Evolutionary conservation across 2,888 invertebrate genomes (phyloP), one percentile per base, ranked within the genome.

Genomic region (Toxonevra muliebris): DNA sequence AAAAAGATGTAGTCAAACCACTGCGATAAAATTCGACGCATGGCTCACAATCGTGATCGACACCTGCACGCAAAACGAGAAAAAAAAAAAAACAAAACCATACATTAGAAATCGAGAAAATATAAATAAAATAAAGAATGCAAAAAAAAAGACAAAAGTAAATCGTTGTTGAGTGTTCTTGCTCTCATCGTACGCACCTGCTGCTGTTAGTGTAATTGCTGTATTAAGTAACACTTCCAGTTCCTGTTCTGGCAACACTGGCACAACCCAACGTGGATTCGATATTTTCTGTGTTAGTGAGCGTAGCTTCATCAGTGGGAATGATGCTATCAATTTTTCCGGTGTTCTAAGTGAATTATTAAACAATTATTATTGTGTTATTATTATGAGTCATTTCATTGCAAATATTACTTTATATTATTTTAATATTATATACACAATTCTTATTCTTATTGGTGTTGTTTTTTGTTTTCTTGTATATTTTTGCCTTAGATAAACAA

Each of bases 11-110:
- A 71, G 96, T 95, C 76, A 98, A 88, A 62, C 96, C 96, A 84
- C 97, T 97, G 78, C 94, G 91, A 87, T 96, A 97, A 87, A 98
- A 98, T 76, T 95, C 89, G 84, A 97, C 96, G 86, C 97, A 98
- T 64, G 93, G 90, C 86, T 93, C 92, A 83, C 95, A 93, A 82
- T 93, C 91, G 72, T 91, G 90, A 87, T 98, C 97, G 85, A 93
- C 88, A 82, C 93, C 95, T 94, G 82, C 58, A 45, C 12, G 13
- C 7, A 52, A 2, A 54, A 41, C 15, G 19, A 45, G 9, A 55
- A 15, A 61, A 65, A 40, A 63, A 20, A 61, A 43, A 64, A n/a
- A n/a, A n/a, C n/a, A n/a, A n/a, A 12, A 42, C 59, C 15, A 10
- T 61, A n/a, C 4, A 64, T 58, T 19, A 65, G 65, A 19, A 17